A percentile compares a stretch with the other conserved stretches of the same genome.
Evolutionary conservation across 1,140 invertebrate genomes (phyloP).

Genomic region (Mercenaria mercenaria): DNA sequence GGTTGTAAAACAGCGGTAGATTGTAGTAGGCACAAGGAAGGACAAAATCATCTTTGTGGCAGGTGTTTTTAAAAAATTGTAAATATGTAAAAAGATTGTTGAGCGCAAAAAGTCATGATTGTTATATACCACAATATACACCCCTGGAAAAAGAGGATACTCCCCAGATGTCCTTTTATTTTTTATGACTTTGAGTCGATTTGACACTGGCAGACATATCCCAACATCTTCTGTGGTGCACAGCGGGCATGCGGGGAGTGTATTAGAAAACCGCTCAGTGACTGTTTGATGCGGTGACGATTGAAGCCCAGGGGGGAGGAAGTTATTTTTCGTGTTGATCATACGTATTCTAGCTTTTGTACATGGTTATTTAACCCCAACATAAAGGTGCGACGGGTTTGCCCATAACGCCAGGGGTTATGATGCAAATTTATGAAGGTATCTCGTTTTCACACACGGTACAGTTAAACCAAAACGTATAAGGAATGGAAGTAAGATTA

Average conservation of each 20-base stretch:
- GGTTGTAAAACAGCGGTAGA: too few species aligned
- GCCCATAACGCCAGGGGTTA: background rate
- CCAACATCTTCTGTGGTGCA: background rate
- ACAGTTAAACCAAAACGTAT: conserved; percentile 1
- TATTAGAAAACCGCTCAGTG: too few species aligned
- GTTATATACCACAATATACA: background rate
- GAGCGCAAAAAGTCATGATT: background rate
- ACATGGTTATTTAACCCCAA: background rate
- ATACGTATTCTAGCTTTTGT: background rate
- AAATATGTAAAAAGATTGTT: conserved; percentile 5
- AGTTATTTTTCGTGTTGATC: background rate
- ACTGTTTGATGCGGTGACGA: too few species aligned
- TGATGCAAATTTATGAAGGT: background rate
- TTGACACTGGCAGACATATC: background rate
- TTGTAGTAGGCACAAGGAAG: too few species aligned
- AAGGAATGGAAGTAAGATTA: conserved; percentile 28
- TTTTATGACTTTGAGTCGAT: conserved; percentile 20
- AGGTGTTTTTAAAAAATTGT: background rate
- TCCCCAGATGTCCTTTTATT: background rate
- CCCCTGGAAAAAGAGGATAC: background rate
- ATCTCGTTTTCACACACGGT: background rate
- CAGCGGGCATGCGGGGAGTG: too few species aligned
- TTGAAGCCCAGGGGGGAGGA: too few species aligned
- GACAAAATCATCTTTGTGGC: background rate
- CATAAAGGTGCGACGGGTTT: background rate